Evolutionary conservation across 2,797 vertebrate species (phyloP).

Genomic region (Crypturellus tataupa): DNA sequence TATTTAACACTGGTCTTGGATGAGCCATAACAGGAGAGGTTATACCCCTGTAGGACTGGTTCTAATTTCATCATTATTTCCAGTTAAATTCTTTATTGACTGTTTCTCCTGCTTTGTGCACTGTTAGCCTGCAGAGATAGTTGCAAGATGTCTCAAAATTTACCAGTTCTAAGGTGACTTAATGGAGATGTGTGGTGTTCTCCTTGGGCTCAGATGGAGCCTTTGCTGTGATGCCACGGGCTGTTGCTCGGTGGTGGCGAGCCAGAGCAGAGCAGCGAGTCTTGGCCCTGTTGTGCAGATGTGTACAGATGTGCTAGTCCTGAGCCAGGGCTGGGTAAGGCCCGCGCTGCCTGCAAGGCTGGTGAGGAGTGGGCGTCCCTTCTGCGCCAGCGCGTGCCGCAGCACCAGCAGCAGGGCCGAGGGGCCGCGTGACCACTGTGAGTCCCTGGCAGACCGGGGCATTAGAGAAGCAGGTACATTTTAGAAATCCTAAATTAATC

Average conservation of each 20-base stretch:
- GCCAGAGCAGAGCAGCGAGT: background rate
- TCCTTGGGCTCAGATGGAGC: background rate
- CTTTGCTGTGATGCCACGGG: rapidly evolving
- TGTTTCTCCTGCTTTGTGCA: background rate
- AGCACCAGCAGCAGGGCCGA: background rate
- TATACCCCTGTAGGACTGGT: background rate
- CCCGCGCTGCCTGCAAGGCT: background rate
- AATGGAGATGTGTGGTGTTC: background rate
- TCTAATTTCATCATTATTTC: background rate
- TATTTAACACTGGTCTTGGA: background rate
- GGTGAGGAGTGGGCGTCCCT: rapidly evolving
- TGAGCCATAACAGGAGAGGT: background rate
- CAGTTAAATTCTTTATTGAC: background rate
- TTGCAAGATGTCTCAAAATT: background rate
- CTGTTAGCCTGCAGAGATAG: background rate
- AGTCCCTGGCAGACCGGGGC: background rate
- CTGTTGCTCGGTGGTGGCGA: background rate
- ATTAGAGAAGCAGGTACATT: background rate
- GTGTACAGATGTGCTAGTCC: background rate
- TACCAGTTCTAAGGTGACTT: background rate
- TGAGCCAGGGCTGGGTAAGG: background rate
- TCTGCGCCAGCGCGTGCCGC: rapidly evolving
- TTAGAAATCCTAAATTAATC: background rate
- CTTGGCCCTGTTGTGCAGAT: rapidly evolving
- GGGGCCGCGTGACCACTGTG: background rate